These are phyloP conservation scores for Diadema setosum DNA, from an alignment of 35 echinoderm and acorn worm genomes.

Conservation along the genomic window DNA sequence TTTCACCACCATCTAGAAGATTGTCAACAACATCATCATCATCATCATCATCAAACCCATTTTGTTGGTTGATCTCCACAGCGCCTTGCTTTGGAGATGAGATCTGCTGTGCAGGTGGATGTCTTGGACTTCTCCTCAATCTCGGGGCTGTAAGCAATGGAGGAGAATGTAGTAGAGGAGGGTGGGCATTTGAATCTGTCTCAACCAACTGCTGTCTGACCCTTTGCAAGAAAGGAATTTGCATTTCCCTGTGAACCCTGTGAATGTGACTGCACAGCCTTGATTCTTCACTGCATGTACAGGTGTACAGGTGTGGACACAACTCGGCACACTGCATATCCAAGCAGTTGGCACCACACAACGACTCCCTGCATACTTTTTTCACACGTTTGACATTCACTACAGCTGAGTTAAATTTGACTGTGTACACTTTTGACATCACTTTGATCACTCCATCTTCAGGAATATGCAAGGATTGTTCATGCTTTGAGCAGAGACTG, in stretches of 20 bases:
- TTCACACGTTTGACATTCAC: background rate
- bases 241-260: background rate
- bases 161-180: background rate
- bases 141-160: background rate
- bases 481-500: background rate
- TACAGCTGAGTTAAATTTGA: background rate
- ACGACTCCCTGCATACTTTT: background rate
- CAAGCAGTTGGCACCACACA: background rate
- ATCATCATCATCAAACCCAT: background rate
- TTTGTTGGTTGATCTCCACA: too few relatives aligned
- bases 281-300: background rate
- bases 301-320: background rate
- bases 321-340: background rate
- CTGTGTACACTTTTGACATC: background rate
- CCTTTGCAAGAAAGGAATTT: background rate
- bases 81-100: too few relatives aligned
- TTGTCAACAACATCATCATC: background rate
- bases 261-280: background rate
- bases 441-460: background rate
- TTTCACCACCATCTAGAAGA: too few relatives aligned
- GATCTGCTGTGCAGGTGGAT: too few relatives aligned
- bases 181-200: background rate
- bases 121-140: constrained; percentile 1
- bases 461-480: background rate
- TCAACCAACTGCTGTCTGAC: background rate